Conservation (phyloP, 2,888 invertebrate species). For the Crossocerus cetratus region DNA sequence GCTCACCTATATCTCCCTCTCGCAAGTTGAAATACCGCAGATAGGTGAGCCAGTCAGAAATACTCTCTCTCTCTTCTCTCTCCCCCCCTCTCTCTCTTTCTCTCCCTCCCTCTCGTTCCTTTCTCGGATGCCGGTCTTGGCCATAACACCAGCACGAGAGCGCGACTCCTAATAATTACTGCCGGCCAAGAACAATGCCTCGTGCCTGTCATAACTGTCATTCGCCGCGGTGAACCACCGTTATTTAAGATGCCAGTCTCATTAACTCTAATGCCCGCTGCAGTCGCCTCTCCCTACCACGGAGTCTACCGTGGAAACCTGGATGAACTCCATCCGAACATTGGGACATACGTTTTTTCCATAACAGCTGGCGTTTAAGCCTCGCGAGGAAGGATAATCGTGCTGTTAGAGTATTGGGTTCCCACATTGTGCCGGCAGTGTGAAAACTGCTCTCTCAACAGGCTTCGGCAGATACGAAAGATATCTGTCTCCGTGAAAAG, state of each 20-base stretch:
- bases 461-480: background rate
- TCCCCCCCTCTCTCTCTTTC: background rate
- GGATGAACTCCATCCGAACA: background rate
- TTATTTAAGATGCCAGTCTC: conserved; percentile 68
- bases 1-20: conserved; percentile 36
- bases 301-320: conserved; percentile 15
- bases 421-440: background rate
- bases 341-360: background rate
- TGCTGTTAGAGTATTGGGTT: background rate
- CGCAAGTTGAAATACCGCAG: conserved; percentile 54
- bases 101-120: background rate
- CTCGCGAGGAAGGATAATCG: too few species aligned
- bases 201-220: conserved; percentile 70
- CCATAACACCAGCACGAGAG: conserved; percentile 33
- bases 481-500: conserved; percentile 24
- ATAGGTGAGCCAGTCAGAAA: conserved; percentile 48
- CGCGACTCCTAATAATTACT: conserved; percentile 66
- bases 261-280: conserved; percentile 67
- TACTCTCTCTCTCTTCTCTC: conserved; percentile 13
- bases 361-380: background rate
- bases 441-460: background rate
- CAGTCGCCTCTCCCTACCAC: conserved; percentile 27
- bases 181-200: conserved; percentile 65
- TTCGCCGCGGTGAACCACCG: conserved; percentile 56
- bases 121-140: background rate